Base-by-base conservation (phyloP, 2,888 invertebrate genomes). In the Ptychoptera albimana region DNA sequence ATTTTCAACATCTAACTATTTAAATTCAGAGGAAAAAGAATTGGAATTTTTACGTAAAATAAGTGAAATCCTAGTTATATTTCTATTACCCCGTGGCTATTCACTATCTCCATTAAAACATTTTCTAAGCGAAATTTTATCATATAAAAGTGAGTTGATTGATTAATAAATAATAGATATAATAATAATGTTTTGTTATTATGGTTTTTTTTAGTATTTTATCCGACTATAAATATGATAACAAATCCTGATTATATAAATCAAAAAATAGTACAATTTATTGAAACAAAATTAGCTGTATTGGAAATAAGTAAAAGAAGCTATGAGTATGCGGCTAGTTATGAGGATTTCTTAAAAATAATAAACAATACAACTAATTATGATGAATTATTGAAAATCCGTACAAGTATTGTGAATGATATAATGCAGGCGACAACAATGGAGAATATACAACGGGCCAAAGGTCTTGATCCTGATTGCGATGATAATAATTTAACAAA, bases 211-310 rank as follows among this genome's bases (percentile, higher is more conserved):
- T 2, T 23, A 65, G 64, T 65, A 49, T 68, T 92, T 46, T 82
- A 83, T 60, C 86, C 87, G 43, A 75, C 82, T 46, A 80, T 92
- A 54, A 82, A 91, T 57, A 70, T 82, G 56, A 64, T 92, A 37
- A 88, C 88, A 8, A 86, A 91, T 59, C 89, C 92, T 7, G 89
- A 91, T 67, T 89, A 86, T 60, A 84, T 92, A 54, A 92, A 92
- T 63, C 82, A 82, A 60, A 85, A 86, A 62, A 77, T 92, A 48
- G 73, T 89, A 45, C 74, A 77, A 50, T 88, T 87, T 60, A 75
- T 92, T 49, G 81, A 86, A 60, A 81, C 82, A 15, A 82, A 87
- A 50, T 78, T 85, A 55, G 75, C 81, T 45, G 75, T 80, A 1
- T 77, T 80, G 44, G 81, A 82, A 15, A 79, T 86, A 62, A 85